These are phyloP conservation scores for Vesta saturnalis DNA, from an alignment of 2,888 invertebrate genomes.

Conservation along the genomic window DNA sequence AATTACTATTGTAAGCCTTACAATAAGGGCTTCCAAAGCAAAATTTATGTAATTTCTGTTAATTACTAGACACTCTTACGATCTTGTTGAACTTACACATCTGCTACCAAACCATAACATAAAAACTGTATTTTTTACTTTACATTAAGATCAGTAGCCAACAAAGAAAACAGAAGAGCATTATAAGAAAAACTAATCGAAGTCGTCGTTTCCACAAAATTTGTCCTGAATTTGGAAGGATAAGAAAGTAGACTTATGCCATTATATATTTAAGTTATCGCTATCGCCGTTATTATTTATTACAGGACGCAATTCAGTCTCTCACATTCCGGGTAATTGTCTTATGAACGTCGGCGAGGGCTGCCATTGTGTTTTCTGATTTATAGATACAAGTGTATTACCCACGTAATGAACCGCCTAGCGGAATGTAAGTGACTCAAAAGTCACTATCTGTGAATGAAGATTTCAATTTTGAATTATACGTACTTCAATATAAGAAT, in stretches of 20 bases:
- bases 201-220: conserved; percentile 21
- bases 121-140: neutral
- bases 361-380: conserved; percentile 40
- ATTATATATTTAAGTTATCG: conserved; percentile 37
- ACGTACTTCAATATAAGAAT: neutral
- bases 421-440: conserved; percentile 32
- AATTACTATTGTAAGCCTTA: neutral
- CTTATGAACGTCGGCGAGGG: conserved; percentile 38
- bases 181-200: conserved; percentile 5
- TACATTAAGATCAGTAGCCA: neutral
- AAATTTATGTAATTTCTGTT: no score
- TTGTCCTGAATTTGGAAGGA: conserved; percentile 18
- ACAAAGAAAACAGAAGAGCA: neutral
- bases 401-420: conserved; percentile 37
- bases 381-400: conserved; percentile 41
- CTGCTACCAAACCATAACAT: neutral
- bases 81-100: no score
- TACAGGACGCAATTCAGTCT: conserved; percentile 35
- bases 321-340: conserved; percentile 41
- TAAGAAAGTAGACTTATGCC: conserved; percentile 24
- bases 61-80: no score
- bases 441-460: neutral
- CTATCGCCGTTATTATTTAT: conserved; percentile 37
- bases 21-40: neutral
- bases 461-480: neutral